Conservation (phyloP, 2,113 vertebrate species). For the Tragelaphus scriptus region DNA sequence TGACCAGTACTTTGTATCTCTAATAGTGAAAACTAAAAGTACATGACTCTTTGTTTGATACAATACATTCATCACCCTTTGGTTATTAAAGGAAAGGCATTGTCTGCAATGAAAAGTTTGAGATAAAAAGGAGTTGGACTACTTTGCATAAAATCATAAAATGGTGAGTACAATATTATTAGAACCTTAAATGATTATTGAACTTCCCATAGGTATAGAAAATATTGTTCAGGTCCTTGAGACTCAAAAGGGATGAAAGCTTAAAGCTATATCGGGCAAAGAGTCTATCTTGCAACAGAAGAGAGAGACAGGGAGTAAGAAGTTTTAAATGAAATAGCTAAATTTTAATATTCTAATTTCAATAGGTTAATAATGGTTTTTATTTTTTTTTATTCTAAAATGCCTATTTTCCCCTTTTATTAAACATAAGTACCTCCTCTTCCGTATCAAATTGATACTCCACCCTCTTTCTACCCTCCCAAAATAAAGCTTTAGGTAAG, state of each 20-base stretch:
- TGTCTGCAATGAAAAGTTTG: neutral
- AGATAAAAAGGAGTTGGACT: neutral
- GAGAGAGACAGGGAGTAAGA: neutral
- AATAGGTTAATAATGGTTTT: neutral
- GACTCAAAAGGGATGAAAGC: neutral
- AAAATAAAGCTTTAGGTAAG: neutral
- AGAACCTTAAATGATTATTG: neutral
- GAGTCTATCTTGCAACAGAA: neutral
- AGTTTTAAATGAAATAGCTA: neutral
- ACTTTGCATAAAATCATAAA: neutral
- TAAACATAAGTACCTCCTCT: neutral
- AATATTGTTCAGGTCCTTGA: neutral
- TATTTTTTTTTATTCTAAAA: neutral
- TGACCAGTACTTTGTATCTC: neutral
- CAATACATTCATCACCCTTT: neutral
- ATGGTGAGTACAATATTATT: neutral
- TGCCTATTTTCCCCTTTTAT: neutral
- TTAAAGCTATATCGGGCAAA: neutral
- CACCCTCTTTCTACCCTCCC: too few relatives aligned
- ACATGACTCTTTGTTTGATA: neutral
- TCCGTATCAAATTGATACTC: too few relatives aligned
- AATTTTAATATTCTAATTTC: neutral
- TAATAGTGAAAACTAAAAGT: neutral
- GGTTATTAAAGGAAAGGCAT: slow-evolving; percentile 22
- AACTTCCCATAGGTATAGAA: neutral